Evolutionary conservation across 2,113 vertebrate genomes (phyloP), one percentile per base, ranked within the genome.

Genomic region (Prietella phreatophila): DNA sequence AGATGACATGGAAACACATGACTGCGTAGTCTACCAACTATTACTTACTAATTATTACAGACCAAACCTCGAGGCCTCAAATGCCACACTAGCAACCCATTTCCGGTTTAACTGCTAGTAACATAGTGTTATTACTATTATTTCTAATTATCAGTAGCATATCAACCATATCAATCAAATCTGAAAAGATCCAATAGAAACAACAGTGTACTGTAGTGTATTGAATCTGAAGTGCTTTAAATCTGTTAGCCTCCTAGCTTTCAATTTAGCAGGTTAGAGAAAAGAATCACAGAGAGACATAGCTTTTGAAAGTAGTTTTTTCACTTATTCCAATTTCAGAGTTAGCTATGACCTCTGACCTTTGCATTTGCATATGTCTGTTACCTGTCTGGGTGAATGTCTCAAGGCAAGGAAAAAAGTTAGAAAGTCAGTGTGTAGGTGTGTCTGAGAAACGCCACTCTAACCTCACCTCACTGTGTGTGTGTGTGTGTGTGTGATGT

Each of bases 291-390:
- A 13, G 63, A 30, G 27, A 67, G 27, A 14, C 14, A 56, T 5
- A 1, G 55, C 14, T 56, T 17, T 56, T 56, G 55, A 17, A 67
- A 30, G 27, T 73, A 2, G 25, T 50, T 78, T 78, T 6, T 78
- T 13, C 19, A 50, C 4, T 39, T 75, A 39, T 22, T 75, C 17
- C 22, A 60, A 3, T 39, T 36, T 15, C 15, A 47, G 53, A n/a
- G 27, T 79, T 78, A 84, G 85, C 22, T 76, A 20, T 82, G 80
- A 89, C 75, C 63, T 63, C 56, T 87, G 83, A 82, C 83, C 82
- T 82, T 69, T 86, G 42, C 47, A 55, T 69, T 79, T 33, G 30
- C 63, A 81, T n/a, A n/a, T 36, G 76, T 86, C 60, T 47, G 76
- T 56, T 81, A 81, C 76, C 85, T 69, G 76, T 53, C 76, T 86